phyloP scores from a whole-genome alignment of 1,140 invertebrate genomes.

The Metopolophium dirhodum region DNA sequence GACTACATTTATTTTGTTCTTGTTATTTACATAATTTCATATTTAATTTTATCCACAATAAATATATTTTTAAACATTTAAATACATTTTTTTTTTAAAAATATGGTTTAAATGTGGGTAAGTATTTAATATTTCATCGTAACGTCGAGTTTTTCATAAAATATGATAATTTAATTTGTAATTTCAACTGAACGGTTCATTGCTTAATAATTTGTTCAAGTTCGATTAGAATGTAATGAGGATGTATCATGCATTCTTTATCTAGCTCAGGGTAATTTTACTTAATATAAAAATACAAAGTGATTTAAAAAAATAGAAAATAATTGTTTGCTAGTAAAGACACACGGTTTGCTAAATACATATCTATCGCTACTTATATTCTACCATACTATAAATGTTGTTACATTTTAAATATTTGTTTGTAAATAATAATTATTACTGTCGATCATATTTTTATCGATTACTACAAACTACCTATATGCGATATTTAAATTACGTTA shows the following conservation, averaged over 20 bases:
- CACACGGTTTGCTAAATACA: background rate
- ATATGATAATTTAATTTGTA: background rate
- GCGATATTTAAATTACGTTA: background rate
- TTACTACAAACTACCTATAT: background rate
- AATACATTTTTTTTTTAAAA: background rate
- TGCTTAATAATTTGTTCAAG: background rate
- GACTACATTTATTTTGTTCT: background rate
- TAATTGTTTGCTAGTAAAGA: background rate
- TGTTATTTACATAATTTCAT: background rate
- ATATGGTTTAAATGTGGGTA: background rate
- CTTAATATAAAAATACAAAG: background rate
- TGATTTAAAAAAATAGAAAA: background rate
- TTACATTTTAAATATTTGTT: background rate
- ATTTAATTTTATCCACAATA: background rate
- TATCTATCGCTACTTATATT: background rate
- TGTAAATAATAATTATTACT: background rate
- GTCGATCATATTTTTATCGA: background rate
- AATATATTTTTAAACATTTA: background rate
- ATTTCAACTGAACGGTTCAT: no score
- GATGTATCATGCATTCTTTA: background rate
- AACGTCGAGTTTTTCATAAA: background rate
- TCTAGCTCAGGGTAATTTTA: background rate
- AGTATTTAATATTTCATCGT: background rate
- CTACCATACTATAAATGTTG: background rate
- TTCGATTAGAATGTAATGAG: background rate